Base-by-base conservation (phyloP, 2,113 vertebrate species). In the Indri indri region DNA sequence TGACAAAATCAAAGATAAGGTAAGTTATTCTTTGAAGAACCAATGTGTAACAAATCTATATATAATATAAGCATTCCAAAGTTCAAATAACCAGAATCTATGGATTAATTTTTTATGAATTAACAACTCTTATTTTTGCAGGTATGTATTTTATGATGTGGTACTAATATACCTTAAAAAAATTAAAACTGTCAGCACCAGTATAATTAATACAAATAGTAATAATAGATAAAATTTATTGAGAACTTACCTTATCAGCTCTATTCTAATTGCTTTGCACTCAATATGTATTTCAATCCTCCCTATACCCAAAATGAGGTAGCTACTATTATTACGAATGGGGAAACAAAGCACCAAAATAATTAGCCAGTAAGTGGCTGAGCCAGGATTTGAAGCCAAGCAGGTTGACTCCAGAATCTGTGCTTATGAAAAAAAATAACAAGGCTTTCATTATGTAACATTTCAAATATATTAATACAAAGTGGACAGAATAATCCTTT, bases 1-100 rank as follows among this genome's bases (percentile, higher is more conserved):
- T 94, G 98, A 99, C 94, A 99, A 99, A 98, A 98, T 98, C 94
- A 99, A 99, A 98, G 99, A 99, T 77, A 99, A 99, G 99, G 99
- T 99, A 98, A 98, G 98, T 94, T 93, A 57, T 47, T 86, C 12
- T 50, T 27, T 65, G 6, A 89, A 96, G 71, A 45, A 63, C 17
- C 88, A 73, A 4, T 57, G 22, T 27, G 30, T 63, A 71, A 73
- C 5, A n/a, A 12, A n/a, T 32, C 25, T 68, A 25, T 90, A 37
- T 57, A 80, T 9, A 17, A 12, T 6, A 3, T 22, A 83, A 71
- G 71, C 13, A 30, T 40, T 8, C 14, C n/a, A 47, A 80, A 88
- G 27, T 17, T 82, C 65, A 92, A 47, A 47, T 3, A 7, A 63
- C 40, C 76, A 12, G 13, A 77, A 2, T 82, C 23, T 70, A 5